Base-by-base conservation (phyloP, 2,797 vertebrate species). In the Agapornis canus region DNA sequence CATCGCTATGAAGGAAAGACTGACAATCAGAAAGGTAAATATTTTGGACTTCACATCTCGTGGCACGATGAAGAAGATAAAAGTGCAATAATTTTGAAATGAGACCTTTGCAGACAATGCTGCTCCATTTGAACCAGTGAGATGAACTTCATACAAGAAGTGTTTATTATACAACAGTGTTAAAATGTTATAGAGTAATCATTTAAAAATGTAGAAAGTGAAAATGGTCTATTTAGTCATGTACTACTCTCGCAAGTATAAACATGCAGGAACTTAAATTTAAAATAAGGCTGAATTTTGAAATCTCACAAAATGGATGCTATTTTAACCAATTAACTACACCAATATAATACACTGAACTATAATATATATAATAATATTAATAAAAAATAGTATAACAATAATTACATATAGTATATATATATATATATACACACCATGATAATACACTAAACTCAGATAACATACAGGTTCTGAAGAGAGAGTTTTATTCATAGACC, bases 41-140 rank as follows among this genome's bases (percentile, higher is more conserved):
- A 97, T 97, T 98, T 98, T 97, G 97, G 98, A 97, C 97, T 97
- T 96, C 96, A 86, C 94, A 92, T 97, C 96, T 96, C 64, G 64
- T 90, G 93, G 96, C 94, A 96, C 92, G 96, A 97, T 64, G 43
- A 96, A 94, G 96, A 97, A 95, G 51, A 95, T 95, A 92, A 83
- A 96, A 96, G 82, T 89, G 35, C 76, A 92, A 90, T 97, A 96
- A 98, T 95, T 96, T 93, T 93, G 93, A 97, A 97, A 97, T 96
- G 79, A 96, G 96, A 97, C 94, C 92, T 97, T 6, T 13, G 39
- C 82, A 56, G 82, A 86, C 95, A 97, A 97, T 71, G 61, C 84
- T 22, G 49, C 61, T 97, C 86, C 76, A n/a, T 95, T 76, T 91
- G 95, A 96, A 95, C 84, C 70, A 48, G 42, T 94, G 94, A 96